Conservation (phyloP, 2,113 vertebrate genomes). For the Paraplagusia blochii region DNA sequence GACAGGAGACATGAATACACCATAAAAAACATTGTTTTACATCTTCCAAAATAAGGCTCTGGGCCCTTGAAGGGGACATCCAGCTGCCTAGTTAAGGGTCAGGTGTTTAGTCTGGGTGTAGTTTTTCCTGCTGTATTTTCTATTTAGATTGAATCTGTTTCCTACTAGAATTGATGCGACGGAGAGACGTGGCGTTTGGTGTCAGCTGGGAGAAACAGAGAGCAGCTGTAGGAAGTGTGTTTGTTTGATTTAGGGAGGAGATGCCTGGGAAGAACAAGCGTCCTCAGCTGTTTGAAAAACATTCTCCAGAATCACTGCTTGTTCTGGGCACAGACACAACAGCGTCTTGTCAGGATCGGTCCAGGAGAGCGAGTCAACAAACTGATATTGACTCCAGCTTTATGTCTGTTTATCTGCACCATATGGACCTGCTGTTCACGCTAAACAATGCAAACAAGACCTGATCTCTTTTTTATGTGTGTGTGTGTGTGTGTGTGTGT, state of each 20-base stretch:
- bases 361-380: slow-evolving; percentile 75
- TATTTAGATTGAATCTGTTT: slow-evolving; percentile 1
- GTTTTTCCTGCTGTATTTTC: not conserved
- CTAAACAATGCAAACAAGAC: slow-evolving; percentile 42
- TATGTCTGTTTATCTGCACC: slow-evolving; percentile 59
- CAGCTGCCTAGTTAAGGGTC: no score
- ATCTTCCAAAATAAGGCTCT: no score
- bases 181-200: slow-evolving; percentile 12
- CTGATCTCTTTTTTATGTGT: slow-evolving; percentile 10
- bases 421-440: slow-evolving; percentile 55
- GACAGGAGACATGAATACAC: no score
- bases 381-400: slow-evolving; percentile 80
- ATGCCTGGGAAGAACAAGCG: slow-evolving; percentile 63
- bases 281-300: slow-evolving; percentile 74
- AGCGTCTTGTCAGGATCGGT: slow-evolving; percentile 70
- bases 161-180: not conserved
- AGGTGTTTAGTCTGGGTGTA: no score
- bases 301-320: slow-evolving; percentile 75
- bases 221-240: slow-evolving; percentile 73
- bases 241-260: slow-evolving; percentile 52
- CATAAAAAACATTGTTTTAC: no score
- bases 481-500: no score
- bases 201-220: slow-evolving; percentile 27
- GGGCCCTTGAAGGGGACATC: no score
- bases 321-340: slow-evolving; percentile 76